phyloP scores from a whole-genome alignment of 2,888 invertebrate genomes.

The Phaedon cochleariae region DNA sequence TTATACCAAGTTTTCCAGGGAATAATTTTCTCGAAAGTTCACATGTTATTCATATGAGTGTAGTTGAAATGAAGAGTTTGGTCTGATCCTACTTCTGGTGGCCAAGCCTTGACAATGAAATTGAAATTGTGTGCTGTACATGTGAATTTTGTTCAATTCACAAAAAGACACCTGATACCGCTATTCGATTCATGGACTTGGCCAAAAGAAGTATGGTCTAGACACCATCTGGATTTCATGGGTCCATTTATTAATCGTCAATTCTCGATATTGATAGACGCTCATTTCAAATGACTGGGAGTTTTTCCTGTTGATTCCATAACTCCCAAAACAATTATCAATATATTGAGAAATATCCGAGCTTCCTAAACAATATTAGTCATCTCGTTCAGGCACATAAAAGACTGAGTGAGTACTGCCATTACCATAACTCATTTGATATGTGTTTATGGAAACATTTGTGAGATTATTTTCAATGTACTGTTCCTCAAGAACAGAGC shows the following conservation, averaged over 20 bases:
- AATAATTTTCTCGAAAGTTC: conserved; percentile 38
- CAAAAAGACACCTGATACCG: not conserved
- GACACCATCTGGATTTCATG: conserved; percentile 42
- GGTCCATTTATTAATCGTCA: conserved; percentile 27
- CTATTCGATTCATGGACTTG: conserved; percentile 21
- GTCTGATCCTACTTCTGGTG: too few relatives aligned
- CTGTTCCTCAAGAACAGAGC: too few relatives aligned
- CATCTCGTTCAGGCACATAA: too few relatives aligned
- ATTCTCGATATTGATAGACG: conserved; percentile 37
- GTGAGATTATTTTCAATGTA: too few relatives aligned
- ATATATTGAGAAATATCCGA: too few relatives aligned
- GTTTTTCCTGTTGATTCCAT: conserved; percentile 36
- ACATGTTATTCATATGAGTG: conserved; percentile 43
- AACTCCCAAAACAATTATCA: too few relatives aligned
- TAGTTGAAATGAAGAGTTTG: conserved; percentile 46
- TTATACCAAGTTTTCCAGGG: conserved; percentile 41
- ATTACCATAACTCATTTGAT: too few relatives aligned
- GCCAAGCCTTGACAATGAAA: too few relatives aligned
- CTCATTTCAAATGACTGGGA: conserved; percentile 42
- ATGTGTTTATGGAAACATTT: too few relatives aligned
- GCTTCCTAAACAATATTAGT: conserved; percentile 30
- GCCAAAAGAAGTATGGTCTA: too few relatives aligned
- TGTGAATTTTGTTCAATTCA: too few relatives aligned
- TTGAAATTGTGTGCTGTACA: conserved; percentile 42
- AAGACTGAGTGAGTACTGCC: too few relatives aligned